These are phyloP conservation scores for Spea hammondii DNA, from an alignment of 2,797 vertebrate species.

Conservation along the genomic window DNA sequence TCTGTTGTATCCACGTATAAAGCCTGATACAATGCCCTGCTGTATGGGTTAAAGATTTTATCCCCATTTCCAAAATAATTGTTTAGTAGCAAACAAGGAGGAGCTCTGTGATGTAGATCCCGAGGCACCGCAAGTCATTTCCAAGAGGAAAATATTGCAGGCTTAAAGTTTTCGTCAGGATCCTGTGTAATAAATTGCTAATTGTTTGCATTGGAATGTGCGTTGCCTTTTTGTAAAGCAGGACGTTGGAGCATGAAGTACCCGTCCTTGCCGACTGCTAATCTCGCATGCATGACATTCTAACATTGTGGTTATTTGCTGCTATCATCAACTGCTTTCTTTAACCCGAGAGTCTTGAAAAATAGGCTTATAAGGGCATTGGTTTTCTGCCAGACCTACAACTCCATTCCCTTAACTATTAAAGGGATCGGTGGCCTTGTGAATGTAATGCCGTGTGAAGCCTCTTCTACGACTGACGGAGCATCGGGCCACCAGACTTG, in stretches of 20 bases:
- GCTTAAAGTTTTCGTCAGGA: too few relatives aligned
- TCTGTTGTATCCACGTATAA: too few relatives aligned
- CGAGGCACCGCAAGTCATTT: too few relatives aligned
- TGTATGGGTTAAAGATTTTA: too few relatives aligned
- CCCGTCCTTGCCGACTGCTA: slow-evolving; percentile 1
- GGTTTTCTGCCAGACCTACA: slow-evolving; percentile 14
- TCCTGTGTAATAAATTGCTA: not conserved
- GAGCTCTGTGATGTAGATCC: too few relatives aligned
- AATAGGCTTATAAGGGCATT: slow-evolving; percentile 14
- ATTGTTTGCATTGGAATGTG: not conserved
- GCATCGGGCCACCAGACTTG: not conserved
- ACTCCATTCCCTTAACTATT: slow-evolving; percentile 4
- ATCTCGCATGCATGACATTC: not conserved
- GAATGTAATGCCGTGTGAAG: not conserved
- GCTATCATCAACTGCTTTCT: slow-evolving; percentile 3
- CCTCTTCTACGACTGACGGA: not conserved
- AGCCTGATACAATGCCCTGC: too few relatives aligned
- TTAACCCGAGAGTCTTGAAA: slow-evolving; percentile 14
- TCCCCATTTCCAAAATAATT: too few relatives aligned
- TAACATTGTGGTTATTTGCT: slow-evolving; percentile 8
- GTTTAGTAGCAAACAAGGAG: too few relatives aligned
- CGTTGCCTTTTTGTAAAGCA: not conserved
- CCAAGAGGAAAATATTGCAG: too few relatives aligned
- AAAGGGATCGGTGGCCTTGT: slow-evolving; percentile 12
- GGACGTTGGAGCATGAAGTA: not conserved